Base-by-base conservation (phyloP, 2,888 invertebrate species). In the Tanytarsus gracilentus region DNA sequence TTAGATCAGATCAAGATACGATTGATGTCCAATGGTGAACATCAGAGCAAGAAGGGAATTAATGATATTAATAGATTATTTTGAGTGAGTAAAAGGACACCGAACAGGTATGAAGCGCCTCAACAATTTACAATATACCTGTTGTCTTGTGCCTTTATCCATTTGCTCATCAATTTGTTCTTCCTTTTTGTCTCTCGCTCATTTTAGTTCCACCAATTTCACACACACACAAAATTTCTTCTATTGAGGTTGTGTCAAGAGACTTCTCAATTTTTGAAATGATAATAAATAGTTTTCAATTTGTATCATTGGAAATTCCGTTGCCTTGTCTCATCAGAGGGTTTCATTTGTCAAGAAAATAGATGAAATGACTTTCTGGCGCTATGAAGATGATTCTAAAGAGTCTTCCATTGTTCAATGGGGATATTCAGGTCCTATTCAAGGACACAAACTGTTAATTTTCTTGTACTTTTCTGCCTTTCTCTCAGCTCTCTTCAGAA, bases 231-330 rank as follows among this genome's bases (percentile, higher is more conserved):
- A 36, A 14, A 6, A 3, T 36, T 36, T 6, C 14, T 36, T n/a
- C 1, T 3, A 36, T 36, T 36, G 16, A 36, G 44, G 6, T 11
- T 8, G 21, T 49, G 36, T 36, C 53, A 53, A 36, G 23, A 36
- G 21, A 14, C 23, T 11, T 16, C 27, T 29, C 30, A 51, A 4
- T 4, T 33, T 53, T 33, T 49, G 33, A 53, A 53, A 53, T 36
- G 25, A 53, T 53, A 53, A 53, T 53, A 36, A 53, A 53, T 53
- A 53, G 53, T 5, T 36, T 53, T 25, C 36, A 25, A 53, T 50
- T 36, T 36, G 36, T 53, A 49, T 25, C n/a, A 49, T 27, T 18
- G 26, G 11, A 26, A 14, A 26, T 16, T 8, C 14, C 26, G 27
- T 8, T n/a, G 14, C 21, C 9, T 16, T 21, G 16, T 44, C 21